These are phyloP conservation scores for Laterallus jamaicensis DNA, from an alignment of 2,113 vertebrate genomes.

Conservation along the genomic window DNA sequence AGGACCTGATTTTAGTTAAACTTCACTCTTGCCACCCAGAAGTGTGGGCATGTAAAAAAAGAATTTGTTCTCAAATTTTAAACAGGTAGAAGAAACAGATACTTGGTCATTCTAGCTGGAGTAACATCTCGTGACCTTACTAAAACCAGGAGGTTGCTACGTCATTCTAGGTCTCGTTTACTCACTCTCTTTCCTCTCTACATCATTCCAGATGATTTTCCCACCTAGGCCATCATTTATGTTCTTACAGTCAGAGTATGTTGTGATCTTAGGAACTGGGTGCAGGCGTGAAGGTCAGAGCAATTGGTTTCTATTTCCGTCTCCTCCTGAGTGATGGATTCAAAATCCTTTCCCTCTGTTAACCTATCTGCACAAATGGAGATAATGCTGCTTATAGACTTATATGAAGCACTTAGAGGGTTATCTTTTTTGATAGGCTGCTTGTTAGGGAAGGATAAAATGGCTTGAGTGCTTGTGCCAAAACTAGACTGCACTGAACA, in stretches of 20 bases:
- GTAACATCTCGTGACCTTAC: not conserved
- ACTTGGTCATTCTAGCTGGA: not conserved
- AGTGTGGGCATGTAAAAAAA: not conserved
- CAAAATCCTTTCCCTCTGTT: constrained; percentile 3
- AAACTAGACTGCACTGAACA: constrained; percentile 59
- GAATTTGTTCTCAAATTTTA: not conserved
- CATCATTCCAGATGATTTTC: not conserved
- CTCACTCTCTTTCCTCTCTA: not conserved
- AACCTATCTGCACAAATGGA: constrained; percentile 48
- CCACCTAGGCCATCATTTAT: not conserved
- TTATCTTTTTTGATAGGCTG: constrained; percentile 65
- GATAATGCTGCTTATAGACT: constrained; percentile 47
- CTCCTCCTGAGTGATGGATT: constrained; percentile 39
- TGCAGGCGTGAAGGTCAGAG: not conserved
- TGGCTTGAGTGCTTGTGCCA: constrained; percentile 52
- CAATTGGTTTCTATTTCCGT: constrained; percentile 23
- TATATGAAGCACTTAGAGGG: constrained; percentile 33
- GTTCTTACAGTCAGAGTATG: not conserved
- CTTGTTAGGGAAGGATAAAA: constrained; percentile 59
- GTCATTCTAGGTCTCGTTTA: not conserved
- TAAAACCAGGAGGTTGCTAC: not conserved
- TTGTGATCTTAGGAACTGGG: not conserved
- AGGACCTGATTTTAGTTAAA: not conserved
- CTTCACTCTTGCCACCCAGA: not conserved
- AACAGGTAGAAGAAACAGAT: not conserved